These are phyloP conservation scores for Athene noctua DNA, from an alignment of 2,113 vertebrate genomes.

Conservation along the genomic window DNA sequence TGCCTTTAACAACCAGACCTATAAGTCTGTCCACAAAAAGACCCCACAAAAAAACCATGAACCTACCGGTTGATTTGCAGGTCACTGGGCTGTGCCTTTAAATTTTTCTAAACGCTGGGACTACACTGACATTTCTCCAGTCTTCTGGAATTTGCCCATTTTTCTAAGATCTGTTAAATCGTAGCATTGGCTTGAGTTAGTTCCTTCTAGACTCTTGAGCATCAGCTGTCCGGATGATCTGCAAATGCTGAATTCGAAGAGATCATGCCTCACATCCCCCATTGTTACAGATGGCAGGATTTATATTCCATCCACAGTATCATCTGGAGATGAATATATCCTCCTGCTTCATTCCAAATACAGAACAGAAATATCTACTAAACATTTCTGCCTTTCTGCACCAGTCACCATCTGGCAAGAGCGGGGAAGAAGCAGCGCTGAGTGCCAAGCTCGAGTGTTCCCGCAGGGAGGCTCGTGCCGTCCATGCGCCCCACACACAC, in stretches of 20 bases:
- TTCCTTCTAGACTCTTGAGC: slow-evolving; percentile 47
- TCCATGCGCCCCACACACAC: accelerated
- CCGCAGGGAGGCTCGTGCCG: neutral
- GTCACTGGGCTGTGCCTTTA: neutral
- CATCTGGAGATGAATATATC: slow-evolving; percentile 70
- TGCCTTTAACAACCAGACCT: neutral
- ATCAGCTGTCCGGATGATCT: slow-evolving; percentile 55
- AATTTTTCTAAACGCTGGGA: neutral
- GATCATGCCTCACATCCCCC: slow-evolving; percentile 69
- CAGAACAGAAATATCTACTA: slow-evolving; percentile 70
- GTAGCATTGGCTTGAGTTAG: neutral
- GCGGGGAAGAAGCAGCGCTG: neutral
- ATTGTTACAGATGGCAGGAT: slow-evolving; percentile 71
- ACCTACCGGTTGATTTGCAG: neutral
- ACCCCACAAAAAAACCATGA: neutral
- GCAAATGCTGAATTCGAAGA: slow-evolving; percentile 58
- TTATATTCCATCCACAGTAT: slow-evolving; percentile 70
- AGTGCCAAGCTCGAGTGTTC: neutral
- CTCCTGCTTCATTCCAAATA: slow-evolving; percentile 70
- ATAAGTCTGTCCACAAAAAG: neutral
- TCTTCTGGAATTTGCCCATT: slow-evolving; percentile 1
- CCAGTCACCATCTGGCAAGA: slow-evolving; percentile 66
- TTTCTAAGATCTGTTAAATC: slow-evolving; percentile 16
- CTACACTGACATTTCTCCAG: neutral
- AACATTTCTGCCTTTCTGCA: slow-evolving; percentile 71